Base-by-base conservation (phyloP, 2,888 invertebrate genomes). In the Acanthopleura granulata region DNA sequence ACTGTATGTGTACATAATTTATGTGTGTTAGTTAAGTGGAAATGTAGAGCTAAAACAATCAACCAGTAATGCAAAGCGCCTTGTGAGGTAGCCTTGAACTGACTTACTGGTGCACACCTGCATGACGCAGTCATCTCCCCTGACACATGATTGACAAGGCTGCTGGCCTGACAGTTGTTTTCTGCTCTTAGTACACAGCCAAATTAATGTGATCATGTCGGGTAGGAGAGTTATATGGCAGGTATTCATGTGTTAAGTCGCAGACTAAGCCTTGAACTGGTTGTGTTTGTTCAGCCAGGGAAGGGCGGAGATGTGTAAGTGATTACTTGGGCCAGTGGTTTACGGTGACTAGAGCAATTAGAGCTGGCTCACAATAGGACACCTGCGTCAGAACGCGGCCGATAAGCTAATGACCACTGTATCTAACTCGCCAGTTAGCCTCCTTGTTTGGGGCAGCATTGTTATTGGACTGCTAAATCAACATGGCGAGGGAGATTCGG, bases 351-450 rank as follows among this genome's bases (percentile, higher is more conserved):
- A n/a, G 57, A 22, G n/a, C 57, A 57, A 57, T 57, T 57, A 57
- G 57, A 57, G 40, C 12, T 3, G 12, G 18, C 57, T 18, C 12
- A 57, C 57, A 57, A 57, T 57, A 57, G 57, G 12, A 12, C 57
- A 57, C 57, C 57, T 57, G 57, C 57, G 18, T 57, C 22, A 18
- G n/a, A n/a, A 18, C 22, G 22, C n/a, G 3, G 22, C 22, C 22
- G 57, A 57, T 57, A 57, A 57, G 22, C 57, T 57, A 57, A 57
- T 57, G 57, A 57, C 57, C 22, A 22, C 22, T 57, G n/a, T 57
- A 57, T 57, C 57, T 57, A 22, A 6, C n/a, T 57, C n/a, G 12
- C 18, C n/a, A 57, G 57, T 57, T 57, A 57, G 57, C 22, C 18
- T 18, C 22, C 18, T 22, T 57, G 57, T 57, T 57, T 57, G 57